Evolutionary conservation across 2,888 invertebrate genomes (phyloP).

Genomic region (Altica lythri): DNA sequence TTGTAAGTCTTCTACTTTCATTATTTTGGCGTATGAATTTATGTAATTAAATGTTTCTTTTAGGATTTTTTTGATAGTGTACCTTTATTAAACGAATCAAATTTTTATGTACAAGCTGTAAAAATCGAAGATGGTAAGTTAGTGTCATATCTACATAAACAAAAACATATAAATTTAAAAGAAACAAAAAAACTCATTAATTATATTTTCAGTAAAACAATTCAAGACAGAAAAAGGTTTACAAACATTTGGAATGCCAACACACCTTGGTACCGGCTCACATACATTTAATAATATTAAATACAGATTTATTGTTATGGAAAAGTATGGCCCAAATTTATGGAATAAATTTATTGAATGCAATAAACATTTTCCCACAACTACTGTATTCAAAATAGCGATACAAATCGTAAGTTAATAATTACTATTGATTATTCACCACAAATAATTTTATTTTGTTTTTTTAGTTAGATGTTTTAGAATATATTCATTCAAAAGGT

Average conservation of each 20-base stretch:
- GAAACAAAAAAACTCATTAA: neutral
- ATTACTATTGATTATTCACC: neutral
- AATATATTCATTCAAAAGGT: slow-evolving; percentile 88
- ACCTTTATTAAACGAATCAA: slow-evolving; percentile 91
- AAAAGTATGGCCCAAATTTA: slow-evolving; percentile 85
- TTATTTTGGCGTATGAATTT: neutral
- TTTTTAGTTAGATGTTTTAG: slow-evolving; percentile 80
- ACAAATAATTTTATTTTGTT: no score
- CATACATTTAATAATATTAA: slow-evolving; percentile 75
- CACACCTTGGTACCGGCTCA: slow-evolving; percentile 81
- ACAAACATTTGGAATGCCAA: slow-evolving; percentile 80
- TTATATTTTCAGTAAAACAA: slow-evolving; percentile 64
- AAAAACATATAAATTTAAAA: neutral
- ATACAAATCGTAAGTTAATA: slow-evolving; percentile 78
- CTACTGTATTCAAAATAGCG: slow-evolving; percentile 79
- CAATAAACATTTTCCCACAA: slow-evolving; percentile 68
- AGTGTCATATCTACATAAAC: neutral
- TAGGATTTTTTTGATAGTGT: slow-evolving; percentile 92
- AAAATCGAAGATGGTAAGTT: slow-evolving; percentile 71
- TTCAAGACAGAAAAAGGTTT: slow-evolving; percentile 73
- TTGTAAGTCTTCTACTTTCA: slow-evolving; percentile 63
- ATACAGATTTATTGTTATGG: slow-evolving; percentile 88
- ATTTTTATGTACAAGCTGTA: slow-evolving; percentile 82
- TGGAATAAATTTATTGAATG: slow-evolving; percentile 75
- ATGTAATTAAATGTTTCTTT: no score